phyloP scores from a whole-genome alignment of 2,888 invertebrate species.

The Drosophila dives region DNA sequence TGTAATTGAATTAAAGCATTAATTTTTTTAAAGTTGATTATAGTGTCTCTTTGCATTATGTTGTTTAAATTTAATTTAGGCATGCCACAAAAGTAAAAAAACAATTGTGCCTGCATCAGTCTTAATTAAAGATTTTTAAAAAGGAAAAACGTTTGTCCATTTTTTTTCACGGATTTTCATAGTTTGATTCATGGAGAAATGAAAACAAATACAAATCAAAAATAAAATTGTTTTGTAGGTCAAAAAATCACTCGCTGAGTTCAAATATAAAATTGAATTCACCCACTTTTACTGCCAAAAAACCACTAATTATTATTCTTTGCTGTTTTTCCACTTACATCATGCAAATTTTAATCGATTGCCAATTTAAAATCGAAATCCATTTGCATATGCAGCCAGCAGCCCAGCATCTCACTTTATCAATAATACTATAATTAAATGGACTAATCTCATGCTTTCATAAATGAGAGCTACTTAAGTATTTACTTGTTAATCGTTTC shows the following conservation, averaged over 20 bases:
- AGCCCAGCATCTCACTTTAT: slow-evolving; percentile 22
- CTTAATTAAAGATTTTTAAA: background rate
- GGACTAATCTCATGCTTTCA: slow-evolving; percentile 16
- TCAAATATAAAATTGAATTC: background rate
- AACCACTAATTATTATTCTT: slow-evolving; percentile 5
- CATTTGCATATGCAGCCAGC: slow-evolving; percentile 12
- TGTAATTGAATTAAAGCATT: background rate
- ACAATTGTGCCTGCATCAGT: background rate
- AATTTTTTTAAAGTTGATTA: background rate
- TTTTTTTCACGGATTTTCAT: background rate
- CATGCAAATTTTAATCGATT: background rate
- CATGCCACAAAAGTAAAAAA: background rate
- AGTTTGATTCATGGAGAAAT: background rate
- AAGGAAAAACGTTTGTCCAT: background rate
- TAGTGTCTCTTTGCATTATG: too few species aligned
- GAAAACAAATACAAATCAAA: background rate
- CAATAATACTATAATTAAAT: slow-evolving; percentile 18
- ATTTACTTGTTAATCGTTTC: slow-evolving; percentile 12
- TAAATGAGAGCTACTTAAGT: slow-evolving; percentile 7
- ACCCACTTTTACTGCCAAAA: background rate
- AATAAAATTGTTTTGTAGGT: background rate
- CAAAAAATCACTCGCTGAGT: background rate
- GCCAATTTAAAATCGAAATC: background rate
- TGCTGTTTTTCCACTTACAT: background rate
- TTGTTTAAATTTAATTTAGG: background rate